Evolutionary conservation across 2,888 invertebrate genomes (phyloP).

Genomic region (Protonemura montana): DNA sequence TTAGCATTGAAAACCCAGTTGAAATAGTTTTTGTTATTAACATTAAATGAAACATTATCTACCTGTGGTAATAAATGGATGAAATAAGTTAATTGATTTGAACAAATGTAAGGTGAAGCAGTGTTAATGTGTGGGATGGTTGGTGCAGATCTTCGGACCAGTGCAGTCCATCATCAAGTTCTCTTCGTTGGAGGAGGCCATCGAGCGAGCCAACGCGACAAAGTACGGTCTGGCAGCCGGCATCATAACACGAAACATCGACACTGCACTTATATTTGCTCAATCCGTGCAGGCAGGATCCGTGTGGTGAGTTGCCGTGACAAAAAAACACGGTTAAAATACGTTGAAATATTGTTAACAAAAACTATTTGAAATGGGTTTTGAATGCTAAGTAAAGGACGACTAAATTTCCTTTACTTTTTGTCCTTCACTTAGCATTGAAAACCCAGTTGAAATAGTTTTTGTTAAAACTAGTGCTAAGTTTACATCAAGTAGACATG

Average conservation of each 20-base stretch:
- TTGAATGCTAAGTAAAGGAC: no score
- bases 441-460: no score
- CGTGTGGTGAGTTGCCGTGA: constrained; percentile 64
- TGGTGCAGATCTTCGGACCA: constrained; percentile 90
- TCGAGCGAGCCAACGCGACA: constrained; percentile 86
- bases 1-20: neutral
- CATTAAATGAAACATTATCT: neutral
- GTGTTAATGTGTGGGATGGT: neutral
- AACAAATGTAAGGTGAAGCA: no score
- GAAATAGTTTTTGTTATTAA: neutral
- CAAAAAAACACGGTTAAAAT: neutral
- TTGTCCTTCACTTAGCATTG: neutral
- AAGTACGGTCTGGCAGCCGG: constrained; percentile 95
- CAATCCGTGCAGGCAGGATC: constrained; percentile 82
- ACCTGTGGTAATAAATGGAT: no score
- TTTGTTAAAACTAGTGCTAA: no score
- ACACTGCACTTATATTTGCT: constrained; percentile 75
- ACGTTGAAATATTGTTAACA: no score
- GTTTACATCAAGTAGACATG: no score
- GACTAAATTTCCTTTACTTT: no score
- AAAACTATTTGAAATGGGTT: no score
- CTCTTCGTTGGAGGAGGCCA: constrained; percentile 83
- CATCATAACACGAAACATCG: constrained; percentile 89
- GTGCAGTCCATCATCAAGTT: constrained; percentile 94
- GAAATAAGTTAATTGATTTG: no score